These are phyloP conservation scores for Bombus breviceps DNA, from an alignment of 1,140 invertebrate genomes.

Conservation along the genomic window DNA sequence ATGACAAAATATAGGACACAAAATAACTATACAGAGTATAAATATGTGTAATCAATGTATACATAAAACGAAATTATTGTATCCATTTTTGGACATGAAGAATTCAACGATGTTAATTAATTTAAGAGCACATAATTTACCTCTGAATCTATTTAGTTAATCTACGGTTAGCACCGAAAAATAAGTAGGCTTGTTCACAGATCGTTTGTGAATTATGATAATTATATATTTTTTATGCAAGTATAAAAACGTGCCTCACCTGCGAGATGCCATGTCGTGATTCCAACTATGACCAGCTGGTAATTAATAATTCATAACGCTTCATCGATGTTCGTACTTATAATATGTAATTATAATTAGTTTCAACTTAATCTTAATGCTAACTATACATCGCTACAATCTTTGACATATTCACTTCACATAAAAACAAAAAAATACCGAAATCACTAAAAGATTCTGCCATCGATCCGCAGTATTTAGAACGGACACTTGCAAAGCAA, in stretches of 20 bases:
- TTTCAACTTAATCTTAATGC: constrained; percentile 37
- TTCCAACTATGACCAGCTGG: constrained; percentile 73
- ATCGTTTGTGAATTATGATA: constrained; percentile 70
- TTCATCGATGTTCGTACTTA: constrained; percentile 51
- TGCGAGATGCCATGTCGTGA: constrained; percentile 81
- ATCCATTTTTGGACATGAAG: constrained; percentile 27
- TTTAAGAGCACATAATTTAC: constrained; percentile 55
- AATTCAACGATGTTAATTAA: constrained; percentile 3
- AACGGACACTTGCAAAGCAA: not conserved
- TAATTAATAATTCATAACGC: constrained; percentile 75
- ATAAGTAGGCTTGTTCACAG: constrained; percentile 53
- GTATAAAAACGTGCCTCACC: constrained; percentile 76
- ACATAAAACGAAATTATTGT: constrained; percentile 12
- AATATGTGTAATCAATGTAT: not conserved
- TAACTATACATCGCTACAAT: constrained; percentile 45
- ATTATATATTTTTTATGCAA: constrained; percentile 60
- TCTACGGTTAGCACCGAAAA: constrained; percentile 58
- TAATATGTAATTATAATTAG: constrained; percentile 42
- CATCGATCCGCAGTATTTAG: constrained; percentile 20
- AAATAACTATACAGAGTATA: not conserved
- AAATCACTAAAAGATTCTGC: constrained; percentile 29
- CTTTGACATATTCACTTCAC: constrained; percentile 57
- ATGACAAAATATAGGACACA: not conserved
- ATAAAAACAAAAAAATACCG: constrained; percentile 48
- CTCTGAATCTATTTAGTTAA: constrained; percentile 61